phyloP scores from a whole-genome alignment of 2,797 vertebrate genomes.

The Acipenser transmontanus region DNA sequence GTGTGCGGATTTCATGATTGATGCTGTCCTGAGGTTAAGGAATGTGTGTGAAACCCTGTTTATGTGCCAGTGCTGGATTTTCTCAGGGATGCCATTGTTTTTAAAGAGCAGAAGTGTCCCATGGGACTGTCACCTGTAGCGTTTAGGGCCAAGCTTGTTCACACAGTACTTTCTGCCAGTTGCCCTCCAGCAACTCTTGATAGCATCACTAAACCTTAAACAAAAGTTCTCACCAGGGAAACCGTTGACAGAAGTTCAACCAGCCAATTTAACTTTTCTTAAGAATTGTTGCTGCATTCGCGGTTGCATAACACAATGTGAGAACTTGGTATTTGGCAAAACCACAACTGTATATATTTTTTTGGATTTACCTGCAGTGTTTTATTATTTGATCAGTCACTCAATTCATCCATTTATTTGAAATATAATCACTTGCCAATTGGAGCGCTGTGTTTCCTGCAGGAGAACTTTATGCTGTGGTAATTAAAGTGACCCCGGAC shows the following conservation, averaged over 20 bases:
- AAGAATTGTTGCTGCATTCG: not conserved
- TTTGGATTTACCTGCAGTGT: too few relatives aligned
- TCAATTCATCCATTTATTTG: too few relatives aligned
- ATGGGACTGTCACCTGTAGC: conserved; percentile 10
- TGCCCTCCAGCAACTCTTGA: conserved; percentile 10
- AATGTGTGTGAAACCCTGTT: not conserved
- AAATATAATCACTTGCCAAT: too few relatives aligned
- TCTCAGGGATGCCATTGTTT: not conserved
- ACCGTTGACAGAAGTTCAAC: conserved; percentile 6
- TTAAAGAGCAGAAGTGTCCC: not conserved
- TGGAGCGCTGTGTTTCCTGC: too few relatives aligned
- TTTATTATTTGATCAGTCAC: too few relatives aligned
- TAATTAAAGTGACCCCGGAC: too few relatives aligned
- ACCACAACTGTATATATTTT: too few relatives aligned
- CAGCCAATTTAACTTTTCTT: conserved; percentile 12
- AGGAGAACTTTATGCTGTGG: too few relatives aligned
- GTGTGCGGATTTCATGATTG: too few relatives aligned
- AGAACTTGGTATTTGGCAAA: too few relatives aligned
- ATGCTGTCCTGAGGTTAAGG: too few relatives aligned
- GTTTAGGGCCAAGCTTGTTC: conserved; percentile 11
- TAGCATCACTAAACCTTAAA: conserved; percentile 8
- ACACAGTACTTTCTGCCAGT: conserved; percentile 17
- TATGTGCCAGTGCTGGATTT: not conserved
- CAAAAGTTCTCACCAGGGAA: conserved; percentile 13
- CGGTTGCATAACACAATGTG: too few relatives aligned